Evolutionary conservation across 2,797 vertebrate genomes (phyloP), one percentile per base, ranked within the genome.

Genomic region (Miopithecus talapoin): DNA sequence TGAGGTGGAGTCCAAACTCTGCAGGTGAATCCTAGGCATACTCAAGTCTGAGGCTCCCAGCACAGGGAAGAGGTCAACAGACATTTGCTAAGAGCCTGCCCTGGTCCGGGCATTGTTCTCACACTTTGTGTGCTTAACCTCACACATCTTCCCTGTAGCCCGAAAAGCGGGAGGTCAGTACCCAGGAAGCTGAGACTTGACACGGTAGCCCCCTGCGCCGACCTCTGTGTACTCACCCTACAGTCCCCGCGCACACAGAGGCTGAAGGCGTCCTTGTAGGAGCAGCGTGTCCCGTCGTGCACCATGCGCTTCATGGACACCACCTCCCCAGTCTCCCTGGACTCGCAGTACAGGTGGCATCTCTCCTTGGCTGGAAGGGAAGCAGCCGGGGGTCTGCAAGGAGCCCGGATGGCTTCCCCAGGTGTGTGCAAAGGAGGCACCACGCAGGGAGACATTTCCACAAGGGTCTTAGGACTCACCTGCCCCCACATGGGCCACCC

Each of bases 191-290:
- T 0, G 26, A 24, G 2, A 22, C n/a, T 55, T 24, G 1, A 21
- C 36, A 14, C 2, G 4, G 2, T 1, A 1, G 4, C 39, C 11
- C 26, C 22, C 10, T 2, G 1, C 2, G 1, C 33, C 1, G 21
- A 50, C 33, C 17, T 22, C 8, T 0, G 0, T 2, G 28, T 85
- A 98, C 99, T 99, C 96, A 99, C 99, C 99, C 99, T 99, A 97
- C 99, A 99, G 95, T 99, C 99, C 0, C 99, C 99, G 1, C 99
- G 98, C 98, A 99, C 99, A 0, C 99, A 99, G 98, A 99, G 98
- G 95, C 99, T 99, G 98, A 99, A 99, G 28, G 99, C 98, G 0
- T 99, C 99, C 98, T 99, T 99, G 98, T 99, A 99, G 43, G 99
- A 99, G 98, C 99, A 99, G 97, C 99, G 99, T 0, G 99, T 99